Conservation (phyloP, 2,888 invertebrate genomes). For the Biston stratarius region DNA sequence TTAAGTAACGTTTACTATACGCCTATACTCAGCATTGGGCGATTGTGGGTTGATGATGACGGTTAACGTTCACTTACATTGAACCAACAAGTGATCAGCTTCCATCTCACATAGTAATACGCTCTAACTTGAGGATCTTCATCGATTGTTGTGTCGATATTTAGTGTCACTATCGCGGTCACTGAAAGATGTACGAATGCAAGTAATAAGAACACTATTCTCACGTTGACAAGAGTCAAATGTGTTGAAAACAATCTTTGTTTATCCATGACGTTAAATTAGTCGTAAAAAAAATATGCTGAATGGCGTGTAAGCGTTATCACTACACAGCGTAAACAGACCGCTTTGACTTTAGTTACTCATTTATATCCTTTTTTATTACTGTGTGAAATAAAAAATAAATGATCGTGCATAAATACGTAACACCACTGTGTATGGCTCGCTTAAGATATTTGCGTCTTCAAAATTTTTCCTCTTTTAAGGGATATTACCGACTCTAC, state of each 20-base stretch:
- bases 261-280: background rate
- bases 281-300: background rate
- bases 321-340: background rate
- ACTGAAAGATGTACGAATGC: constrained; percentile 52
- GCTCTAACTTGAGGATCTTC: constrained; percentile 55
- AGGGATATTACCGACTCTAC: too few relatives aligned
- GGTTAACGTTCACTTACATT: constrained; percentile 61
- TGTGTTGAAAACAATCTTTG: background rate
- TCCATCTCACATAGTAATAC: constrained; percentile 56
- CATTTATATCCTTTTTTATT: too few relatives aligned
- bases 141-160: constrained; percentile 59
- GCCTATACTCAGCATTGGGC: too few relatives aligned
- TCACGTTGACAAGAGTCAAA: constrained; percentile 19
- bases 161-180: constrained; percentile 52
- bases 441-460: too few relatives aligned
- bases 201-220: constrained; percentile 34
- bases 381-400: too few relatives aligned
- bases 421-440: too few relatives aligned
- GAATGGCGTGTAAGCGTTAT: background rate
- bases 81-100: constrained; percentile 64
- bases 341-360: background rate
- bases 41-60: too few relatives aligned
- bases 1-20: too few relatives aligned
- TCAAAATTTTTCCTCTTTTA: too few relatives aligned
- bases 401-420: too few relatives aligned